phyloP scores from a whole-genome alignment of 2,888 invertebrate genomes.

The Eupithecia inturbata region DNA sequence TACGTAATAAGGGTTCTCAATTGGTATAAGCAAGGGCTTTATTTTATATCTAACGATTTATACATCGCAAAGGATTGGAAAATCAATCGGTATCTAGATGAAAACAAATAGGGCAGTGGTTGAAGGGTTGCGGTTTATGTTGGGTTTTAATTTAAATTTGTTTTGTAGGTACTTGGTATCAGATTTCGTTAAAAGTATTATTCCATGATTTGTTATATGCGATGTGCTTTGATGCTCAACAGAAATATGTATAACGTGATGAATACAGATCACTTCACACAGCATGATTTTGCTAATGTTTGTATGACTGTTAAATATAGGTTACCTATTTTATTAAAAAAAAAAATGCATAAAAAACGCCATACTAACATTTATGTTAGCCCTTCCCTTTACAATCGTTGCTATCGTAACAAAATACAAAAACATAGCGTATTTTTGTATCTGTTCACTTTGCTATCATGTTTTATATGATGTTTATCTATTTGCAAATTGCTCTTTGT shows the following conservation, averaged over 20 bases:
- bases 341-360: background rate
- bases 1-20: background rate
- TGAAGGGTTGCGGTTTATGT: constrained; percentile 70
- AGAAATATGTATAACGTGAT: background rate
- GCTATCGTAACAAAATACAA: background rate
- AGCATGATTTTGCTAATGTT: background rate
- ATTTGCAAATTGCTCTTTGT: background rate
- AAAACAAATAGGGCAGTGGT: constrained; percentile 70
- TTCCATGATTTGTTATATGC: background rate
- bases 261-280: background rate
- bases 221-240: background rate
- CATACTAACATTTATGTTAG: background rate
- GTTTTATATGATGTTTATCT: no score
- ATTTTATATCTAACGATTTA: background rate
- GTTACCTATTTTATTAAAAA: background rate
- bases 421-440: background rate
- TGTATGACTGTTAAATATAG: background rate
- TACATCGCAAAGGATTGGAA: constrained; percentile 61
- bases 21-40: background rate
- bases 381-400: no score
- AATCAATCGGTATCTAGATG: constrained; percentile 65
- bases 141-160: constrained; percentile 75
- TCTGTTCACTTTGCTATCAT: background rate
- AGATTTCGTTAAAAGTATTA: constrained; percentile 40
- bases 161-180: constrained; percentile 49